Conservation (phyloP, 1,140 invertebrate species). For the Drosophila pallidifrons region DNA sequence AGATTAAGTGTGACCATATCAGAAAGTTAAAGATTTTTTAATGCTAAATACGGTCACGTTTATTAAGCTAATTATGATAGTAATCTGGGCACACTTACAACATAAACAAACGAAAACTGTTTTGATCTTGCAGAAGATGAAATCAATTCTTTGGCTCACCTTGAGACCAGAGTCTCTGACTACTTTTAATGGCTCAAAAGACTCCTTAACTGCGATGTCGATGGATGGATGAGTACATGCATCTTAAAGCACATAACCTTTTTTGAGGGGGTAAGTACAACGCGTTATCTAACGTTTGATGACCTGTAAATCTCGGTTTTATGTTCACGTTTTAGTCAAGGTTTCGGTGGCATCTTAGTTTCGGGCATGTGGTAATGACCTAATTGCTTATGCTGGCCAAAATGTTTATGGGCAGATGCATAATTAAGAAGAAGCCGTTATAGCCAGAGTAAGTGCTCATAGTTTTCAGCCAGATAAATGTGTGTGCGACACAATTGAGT, state of each 20-base stretch:
- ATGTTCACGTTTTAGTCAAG: constrained; percentile 44
- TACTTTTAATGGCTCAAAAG: not conserved
- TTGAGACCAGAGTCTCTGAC: not conserved
- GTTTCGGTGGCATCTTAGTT: constrained; percentile 7
- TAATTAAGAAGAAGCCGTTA: constrained; percentile 77
- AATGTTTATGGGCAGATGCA: constrained; percentile 67
- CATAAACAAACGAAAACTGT: not conserved
- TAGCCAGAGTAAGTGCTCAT: constrained; percentile 46
- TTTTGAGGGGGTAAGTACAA: constrained; percentile 12
- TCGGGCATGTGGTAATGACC: constrained; percentile 61
- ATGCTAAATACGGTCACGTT: too few species aligned
- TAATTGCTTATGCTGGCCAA: constrained; percentile 54
- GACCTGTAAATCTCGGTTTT: constrained; percentile 42
- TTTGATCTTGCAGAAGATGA: not conserved
- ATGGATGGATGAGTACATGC: not conserved
- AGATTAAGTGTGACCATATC: too few species aligned
- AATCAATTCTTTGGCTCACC: constrained; percentile 18
- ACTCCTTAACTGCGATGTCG: not conserved
- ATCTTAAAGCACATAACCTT: constrained; percentile 31
- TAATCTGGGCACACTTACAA: too few species aligned
- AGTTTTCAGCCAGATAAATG: constrained; percentile 38
- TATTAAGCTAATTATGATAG: too few species aligned
- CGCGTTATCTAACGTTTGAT: constrained; percentile 28
- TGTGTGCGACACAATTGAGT: constrained; percentile 1
- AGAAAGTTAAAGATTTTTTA: too few species aligned